Percentiles rank a stretch among this genome's conserved stretches.
These are phyloP conservation scores for Buteo buteo DNA, from an alignment of 2,113 vertebrate species.

Conservation along the genomic window DNA sequence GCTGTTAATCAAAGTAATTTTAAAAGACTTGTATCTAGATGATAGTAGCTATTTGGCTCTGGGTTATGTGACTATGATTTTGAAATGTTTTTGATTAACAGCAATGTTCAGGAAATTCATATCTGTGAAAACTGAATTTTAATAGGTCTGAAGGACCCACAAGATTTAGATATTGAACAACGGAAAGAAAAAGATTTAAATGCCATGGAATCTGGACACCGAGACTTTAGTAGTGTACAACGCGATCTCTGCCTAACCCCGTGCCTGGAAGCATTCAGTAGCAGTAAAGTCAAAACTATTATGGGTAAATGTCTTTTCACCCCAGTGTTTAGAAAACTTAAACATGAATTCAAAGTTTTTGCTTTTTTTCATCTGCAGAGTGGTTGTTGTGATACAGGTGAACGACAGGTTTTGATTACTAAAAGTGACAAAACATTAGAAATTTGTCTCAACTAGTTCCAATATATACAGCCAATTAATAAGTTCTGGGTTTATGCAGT, in stretches of 20 bases:
- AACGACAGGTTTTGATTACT: not conserved
- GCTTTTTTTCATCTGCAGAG: not conserved
- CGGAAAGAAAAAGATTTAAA: not conserved
- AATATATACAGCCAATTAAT: not conserved
- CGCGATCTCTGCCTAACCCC: fast-evolving
- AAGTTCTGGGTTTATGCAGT: not conserved
- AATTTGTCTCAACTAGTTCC: not conserved
- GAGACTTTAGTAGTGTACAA: not conserved
- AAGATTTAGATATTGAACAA: not conserved
- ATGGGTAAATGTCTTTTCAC: not conserved
- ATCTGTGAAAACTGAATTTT: not conserved
- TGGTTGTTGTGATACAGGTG: not conserved
- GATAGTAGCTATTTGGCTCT: not conserved
- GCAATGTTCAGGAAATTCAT: not conserved
- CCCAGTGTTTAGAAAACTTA: not conserved
- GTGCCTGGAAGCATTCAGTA: not conserved
- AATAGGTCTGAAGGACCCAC: not conserved
- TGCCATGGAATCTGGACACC: not conserved
- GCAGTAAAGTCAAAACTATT: not conserved
- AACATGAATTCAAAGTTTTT: not conserved
- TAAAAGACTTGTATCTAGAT: not conserved
- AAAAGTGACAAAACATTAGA: not conserved
- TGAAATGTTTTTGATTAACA: slow-evolving; percentile 3
- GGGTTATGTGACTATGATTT: not conserved
- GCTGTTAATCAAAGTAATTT: slow-evolving; percentile 20